phyloP scores from a whole-genome alignment of 2,888 invertebrate species.

The Megalurothrips usitatus region DNA sequence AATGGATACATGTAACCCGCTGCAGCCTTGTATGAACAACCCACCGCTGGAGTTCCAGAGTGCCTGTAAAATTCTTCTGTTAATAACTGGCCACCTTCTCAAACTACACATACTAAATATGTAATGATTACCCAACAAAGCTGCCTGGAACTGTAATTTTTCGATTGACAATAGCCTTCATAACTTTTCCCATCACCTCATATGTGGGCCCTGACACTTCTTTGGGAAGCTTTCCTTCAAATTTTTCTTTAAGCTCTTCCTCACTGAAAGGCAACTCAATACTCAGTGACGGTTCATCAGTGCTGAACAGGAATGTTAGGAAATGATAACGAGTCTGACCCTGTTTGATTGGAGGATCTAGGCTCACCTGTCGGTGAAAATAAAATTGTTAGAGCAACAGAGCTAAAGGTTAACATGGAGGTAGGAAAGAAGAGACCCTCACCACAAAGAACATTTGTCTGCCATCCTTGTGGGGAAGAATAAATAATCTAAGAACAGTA shows the following conservation, averaged over 20 bases:
- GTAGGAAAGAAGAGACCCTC: conserved; percentile 39
- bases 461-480: conserved; percentile 95
- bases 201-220: conserved; percentile 89
- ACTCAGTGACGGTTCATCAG: conserved; percentile 85
- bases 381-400: conserved; percentile 30
- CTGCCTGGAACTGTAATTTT: conserved; percentile 92
- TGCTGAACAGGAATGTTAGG: conserved; percentile 86
- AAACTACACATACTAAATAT: neutral
- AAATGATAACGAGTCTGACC: conserved; percentile 98
- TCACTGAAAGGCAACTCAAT: conserved; percentile 88
- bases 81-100: neutral
- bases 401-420: neutral
- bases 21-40: conserved; percentile 96
- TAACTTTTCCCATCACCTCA: conserved; percentile 92
- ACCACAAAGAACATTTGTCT: conserved; percentile 98
- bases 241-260: conserved; percentile 87
- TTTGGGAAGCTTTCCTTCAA: conserved; percentile 84
- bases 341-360: conserved; percentile 99
- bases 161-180: conserved; percentile 91
- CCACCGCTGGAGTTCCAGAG: conserved; percentile 81
- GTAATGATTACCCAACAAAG: conserved; percentile 74
- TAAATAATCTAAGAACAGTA: conserved; percentile 87
- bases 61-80: conserved; percentile 52
- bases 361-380: conserved; percentile 55
- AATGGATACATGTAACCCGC: conserved; percentile 96